Evolutionary conservation across 2,797 vertebrate species (phyloP), one percentile per base, ranked within the genome.

Genomic region (Rhynchotus rufescens): DNA sequence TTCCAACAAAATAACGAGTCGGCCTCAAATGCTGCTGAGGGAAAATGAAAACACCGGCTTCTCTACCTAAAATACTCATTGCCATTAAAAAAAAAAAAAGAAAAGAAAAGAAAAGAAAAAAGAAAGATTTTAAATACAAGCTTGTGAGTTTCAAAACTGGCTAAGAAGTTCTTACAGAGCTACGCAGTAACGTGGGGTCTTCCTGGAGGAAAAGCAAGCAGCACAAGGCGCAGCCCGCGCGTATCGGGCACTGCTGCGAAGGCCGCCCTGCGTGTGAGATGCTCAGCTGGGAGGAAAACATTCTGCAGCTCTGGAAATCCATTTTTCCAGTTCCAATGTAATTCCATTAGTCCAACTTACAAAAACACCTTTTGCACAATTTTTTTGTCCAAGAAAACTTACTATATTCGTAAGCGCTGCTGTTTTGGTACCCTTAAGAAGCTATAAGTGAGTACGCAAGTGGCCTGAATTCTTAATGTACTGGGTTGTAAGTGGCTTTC

Each of bases 361-460:
- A 95, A 80, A 94, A 93, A 95, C 67, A 64, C 22, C 54, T 78
- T 87, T 88, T 51, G 49, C 12, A 13, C 49, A 25, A 23, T 51
- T 25, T 51, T 49, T 49, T 95, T 94, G 94, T 80, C 87, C 90
- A 95, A 94, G 80, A 93, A 87, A 93, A 92, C 38, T 66, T 52
- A 84, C 62, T 77, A 51, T 36, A 69, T 91, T 90, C 66, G 89
- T 87, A 96, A 95, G 88, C 76, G 92, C 81, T 92, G 59, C 93
- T 57, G 49, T 64, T 93, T 82, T 76, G 64, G 40, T 76, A 85
- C 76, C 87, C 90, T 90, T 78, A 79, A 85, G 82, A 88, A 97
- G 80, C 89, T 87, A 61, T 40, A 90, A 57, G 90, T 91, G 84
- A 94, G 80, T n/a, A 84, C 34, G 74, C 80, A 95, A 93, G 82